Base-by-base conservation (phyloP, 23 tunicate genomes). In the Clavelina lepadiformis region DNA sequence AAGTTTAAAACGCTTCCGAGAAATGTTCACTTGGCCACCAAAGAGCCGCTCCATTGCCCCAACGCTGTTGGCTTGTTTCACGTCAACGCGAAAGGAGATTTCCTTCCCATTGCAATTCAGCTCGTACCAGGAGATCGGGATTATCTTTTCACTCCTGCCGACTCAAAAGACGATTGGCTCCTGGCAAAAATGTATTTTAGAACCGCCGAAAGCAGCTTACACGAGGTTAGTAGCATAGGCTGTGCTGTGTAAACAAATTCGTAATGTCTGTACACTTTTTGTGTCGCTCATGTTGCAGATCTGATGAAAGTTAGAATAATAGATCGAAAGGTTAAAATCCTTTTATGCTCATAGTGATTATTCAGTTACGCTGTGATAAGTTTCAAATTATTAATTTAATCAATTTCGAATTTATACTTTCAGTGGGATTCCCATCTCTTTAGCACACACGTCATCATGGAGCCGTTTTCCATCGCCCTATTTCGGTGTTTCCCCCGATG, bases 171-270 rank as follows among this genome's bases (percentile, higher is more conserved):
- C 20, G 85, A 79, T 69, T 79, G 85, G 85, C 63, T 79, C 7
- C 70, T 79, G 51, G 85, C 85, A 38, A 79, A 79, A 37, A 79
- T 79, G 85, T 79, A 79, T 28, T 59, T 68, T n/a, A 33, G 65
- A 34, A 58, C 65, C 4, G 64, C 72, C 2, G 44, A 31, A 31
- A 11, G 13, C 2, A 37, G 31, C 3, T 33, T 60, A 4, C 85
- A 79, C 34, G 85, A 79, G 70, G 85, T 79, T 59, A 35, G 22
- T 11, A 6, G n/a, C n/a, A n/a, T n/a, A n/a, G n/a, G n/a, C n/a
- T n/a, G n/a, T n/a, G n/a, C n/a, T n/a, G n/a, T n/a, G n/a, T n/a
- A n/a, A n/a, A n/a, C n/a, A n/a, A n/a, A n/a, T n/a, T n/a, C n/a
- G n/a, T n/a, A n/a, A n/a, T n/a, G n/a, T n/a, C n/a, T n/a, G n/a